Conservation (phyloP, 2,113 vertebrate genomes). For the Lepus americanus region DNA sequence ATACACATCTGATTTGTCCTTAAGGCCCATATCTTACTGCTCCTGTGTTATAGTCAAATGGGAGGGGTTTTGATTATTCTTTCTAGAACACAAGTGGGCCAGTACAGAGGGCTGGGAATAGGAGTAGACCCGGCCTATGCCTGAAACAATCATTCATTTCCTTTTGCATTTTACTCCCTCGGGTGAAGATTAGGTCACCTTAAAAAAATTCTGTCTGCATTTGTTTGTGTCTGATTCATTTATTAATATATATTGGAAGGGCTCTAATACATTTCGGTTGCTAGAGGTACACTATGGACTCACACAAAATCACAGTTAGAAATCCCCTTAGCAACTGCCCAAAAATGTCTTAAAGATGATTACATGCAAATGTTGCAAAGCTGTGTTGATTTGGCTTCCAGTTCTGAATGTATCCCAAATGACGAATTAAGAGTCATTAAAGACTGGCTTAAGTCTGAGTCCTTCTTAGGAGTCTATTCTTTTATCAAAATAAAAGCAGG, state of each 20-base stretch:
- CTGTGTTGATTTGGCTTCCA: constrained; percentile 68
- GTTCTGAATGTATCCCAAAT: constrained; percentile 67
- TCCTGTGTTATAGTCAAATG: neutral
- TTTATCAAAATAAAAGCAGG: constrained; percentile 60
- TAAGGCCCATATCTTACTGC: neutral
- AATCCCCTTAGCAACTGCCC: neutral
- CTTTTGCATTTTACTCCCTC: neutral
- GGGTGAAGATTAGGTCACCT: constrained; percentile 26
- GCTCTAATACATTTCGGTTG: neutral
- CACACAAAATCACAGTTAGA: constrained; percentile 45
- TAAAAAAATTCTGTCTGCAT: neutral
- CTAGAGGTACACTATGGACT: neutral
- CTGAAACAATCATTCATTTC: neutral
- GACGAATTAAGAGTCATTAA: constrained; percentile 76
- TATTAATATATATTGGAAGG: neutral
- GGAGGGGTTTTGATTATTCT: neutral
- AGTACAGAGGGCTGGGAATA: neutral
- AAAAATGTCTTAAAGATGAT: constrained; percentile 34
- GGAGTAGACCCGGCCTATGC: neutral
- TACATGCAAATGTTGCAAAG: constrained; percentile 71
- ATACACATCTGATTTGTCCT: neutral
- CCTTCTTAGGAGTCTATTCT: constrained; percentile 64
- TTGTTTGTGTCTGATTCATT: neutral
- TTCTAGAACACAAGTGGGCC: neutral
- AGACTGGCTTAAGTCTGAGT: constrained; percentile 60